Evolutionary conservation across 2,888 invertebrate genomes (phyloP), one percentile per base, ranked within the genome.

Genomic region (Tanypteryx hageni): DNA sequence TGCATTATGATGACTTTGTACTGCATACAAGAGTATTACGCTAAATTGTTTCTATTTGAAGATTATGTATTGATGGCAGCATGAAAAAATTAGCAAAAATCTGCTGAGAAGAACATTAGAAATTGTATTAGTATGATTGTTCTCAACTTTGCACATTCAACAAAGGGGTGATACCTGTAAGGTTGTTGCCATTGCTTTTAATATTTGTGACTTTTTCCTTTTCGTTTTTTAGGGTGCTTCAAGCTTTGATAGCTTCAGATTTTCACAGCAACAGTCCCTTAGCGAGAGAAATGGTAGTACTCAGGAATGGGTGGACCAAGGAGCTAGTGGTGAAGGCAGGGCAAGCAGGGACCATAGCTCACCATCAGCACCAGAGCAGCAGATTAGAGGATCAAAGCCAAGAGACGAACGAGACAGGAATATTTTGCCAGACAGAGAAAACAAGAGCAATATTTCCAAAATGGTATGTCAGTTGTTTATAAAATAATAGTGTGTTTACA

Each of bases 381-480:
- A 22, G 27, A 22, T 56, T 8, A 84, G 58, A 56, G 83, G 82
- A 82, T 89, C 89, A 0, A 89, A 89, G 18, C 61, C 61, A 56
- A 89, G 89, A 14, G 89, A 89, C n/a, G 89, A 89, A 18, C 61
- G 68, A 44, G 89, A 89, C n/a, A 31, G 92, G 22, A 93, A 93
- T 92, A 92, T 93, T 14, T 44, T 93, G 31, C 92, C 93, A 11
- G 93, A 93, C n/a, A 92, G 89, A 56, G 92, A 92, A 58, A 92
- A 92, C 31, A 93, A 93, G 83, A 93, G 93, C 82, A 93, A 92
- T 91, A 93, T 93, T 18, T 92, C 91, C 16, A 93, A 93, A 85
- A 93, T 92, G 91, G 93, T 93, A 27, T 27, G 92, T 92, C 22
- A n/a, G 18, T 61, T 31, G 44, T 44, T 44, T 44, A 5, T 44